Evolutionary conservation across 30 jellyfish, hydroid and myxozoan species (phyloP).

Genomic region (Chironex yamaguchii): DNA sequence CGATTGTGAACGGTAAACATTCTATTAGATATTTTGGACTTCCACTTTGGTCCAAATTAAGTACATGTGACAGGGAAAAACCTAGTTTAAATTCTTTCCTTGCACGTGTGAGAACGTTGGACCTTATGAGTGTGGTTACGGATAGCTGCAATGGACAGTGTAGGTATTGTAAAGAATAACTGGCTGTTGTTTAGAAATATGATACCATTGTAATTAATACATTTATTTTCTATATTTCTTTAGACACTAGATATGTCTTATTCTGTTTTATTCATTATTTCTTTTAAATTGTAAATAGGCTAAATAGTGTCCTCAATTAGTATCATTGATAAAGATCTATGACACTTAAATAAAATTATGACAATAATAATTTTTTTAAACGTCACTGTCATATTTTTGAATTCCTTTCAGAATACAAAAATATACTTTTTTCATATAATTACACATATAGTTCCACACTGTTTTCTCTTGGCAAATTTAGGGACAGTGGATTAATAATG

Average conservation of each 20-base stretch:
- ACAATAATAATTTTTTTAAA: too few relatives aligned
- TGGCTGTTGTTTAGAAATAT: not conserved
- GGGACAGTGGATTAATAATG: too few relatives aligned
- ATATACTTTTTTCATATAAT: too few relatives aligned
- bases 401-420: too few relatives aligned
- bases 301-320: slow-evolving; percentile 50
- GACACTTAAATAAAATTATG: slow-evolving; percentile 21
- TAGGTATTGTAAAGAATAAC: slow-evolving; percentile 21
- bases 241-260: not conserved
- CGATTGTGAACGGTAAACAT: slow-evolving; percentile 12
- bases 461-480: too few relatives aligned
- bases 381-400: too few relatives aligned
- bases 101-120: slow-evolving; percentile 4
- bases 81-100: slow-evolving; percentile 23
- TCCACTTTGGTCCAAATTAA: slow-evolving; percentile 37
- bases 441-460: too few relatives aligned
- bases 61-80: slow-evolving; percentile 31
- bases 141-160: slow-evolving; percentile 64
- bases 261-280: too few relatives aligned
- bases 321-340: slow-evolving; percentile 28
- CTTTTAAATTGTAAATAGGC: slow-evolving; percentile 20
- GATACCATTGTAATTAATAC: not conserved
- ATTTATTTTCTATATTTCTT: too few relatives aligned
- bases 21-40: slow-evolving; percentile 47
- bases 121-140: slow-evolving; percentile 24